A percentile compares a stretch with the other conserved stretches of the same genome.
These are phyloP conservation scores for Prolemur simus DNA, from an alignment of 2,113 vertebrate species.

Conservation along the genomic window DNA sequence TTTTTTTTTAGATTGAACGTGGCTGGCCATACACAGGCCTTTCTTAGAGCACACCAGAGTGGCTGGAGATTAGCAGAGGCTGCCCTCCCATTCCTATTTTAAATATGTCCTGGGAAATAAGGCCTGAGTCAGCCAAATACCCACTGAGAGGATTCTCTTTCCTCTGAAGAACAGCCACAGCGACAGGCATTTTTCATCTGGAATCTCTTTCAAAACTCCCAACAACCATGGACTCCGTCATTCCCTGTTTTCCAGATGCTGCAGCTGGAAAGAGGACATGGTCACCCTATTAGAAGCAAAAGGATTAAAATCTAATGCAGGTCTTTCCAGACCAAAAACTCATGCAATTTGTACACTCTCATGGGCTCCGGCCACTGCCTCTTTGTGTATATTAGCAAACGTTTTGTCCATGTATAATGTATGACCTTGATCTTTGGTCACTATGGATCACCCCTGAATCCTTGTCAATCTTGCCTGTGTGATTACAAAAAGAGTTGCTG, in stretches of 20 bases:
- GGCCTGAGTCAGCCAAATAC: background rate
- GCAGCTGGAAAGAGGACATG: background rate
- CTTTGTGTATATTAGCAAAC: background rate
- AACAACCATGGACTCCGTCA: background rate
- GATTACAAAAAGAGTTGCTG: background rate
- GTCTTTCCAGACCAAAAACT: background rate
- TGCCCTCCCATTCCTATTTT: background rate
- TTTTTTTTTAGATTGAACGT: background rate
- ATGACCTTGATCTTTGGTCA: background rate
- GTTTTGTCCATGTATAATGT: no score
- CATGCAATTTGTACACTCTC: background rate
- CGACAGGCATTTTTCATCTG: background rate
- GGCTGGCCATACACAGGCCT: background rate
- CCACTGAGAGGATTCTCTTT: background rate
- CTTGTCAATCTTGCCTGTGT: background rate
- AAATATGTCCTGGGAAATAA: background rate
- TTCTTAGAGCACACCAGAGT: background rate
- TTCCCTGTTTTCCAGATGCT: background rate
- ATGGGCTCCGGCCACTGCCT: fast-evolving
- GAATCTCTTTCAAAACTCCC: background rate
- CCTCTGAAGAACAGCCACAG: background rate
- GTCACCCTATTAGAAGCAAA: background rate
- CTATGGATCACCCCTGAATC: background rate
- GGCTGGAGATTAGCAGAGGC: background rate
- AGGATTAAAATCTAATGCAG: background rate